phyloP scores from a whole-genome alignment of 35 echinoderm and acorn worm genomes.

The Anneissia japonica region DNA sequence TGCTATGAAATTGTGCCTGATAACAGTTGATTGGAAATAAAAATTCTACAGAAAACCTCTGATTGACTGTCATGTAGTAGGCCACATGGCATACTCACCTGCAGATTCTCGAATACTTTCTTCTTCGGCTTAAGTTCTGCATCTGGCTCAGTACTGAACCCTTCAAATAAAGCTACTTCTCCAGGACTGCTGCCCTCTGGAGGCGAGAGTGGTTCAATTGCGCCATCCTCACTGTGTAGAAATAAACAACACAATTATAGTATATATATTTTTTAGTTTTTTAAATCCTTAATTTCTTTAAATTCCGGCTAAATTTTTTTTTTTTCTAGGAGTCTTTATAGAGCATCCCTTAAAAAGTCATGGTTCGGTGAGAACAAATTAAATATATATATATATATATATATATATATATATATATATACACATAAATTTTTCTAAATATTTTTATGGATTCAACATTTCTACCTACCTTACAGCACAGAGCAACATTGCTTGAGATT shows the following conservation, averaged over 20 bases:
- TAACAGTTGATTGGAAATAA: neutral
- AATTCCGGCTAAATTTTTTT: too few relatives aligned
- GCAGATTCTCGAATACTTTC: constrained; percentile 93
- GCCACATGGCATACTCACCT: constrained; percentile 39
- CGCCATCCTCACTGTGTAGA: constrained; percentile 59
- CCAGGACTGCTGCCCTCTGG: constrained; percentile 88
- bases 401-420: too few relatives aligned
- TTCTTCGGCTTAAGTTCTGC: constrained; percentile 97
- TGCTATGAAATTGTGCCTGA: neutral
- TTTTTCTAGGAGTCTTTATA: too few relatives aligned
- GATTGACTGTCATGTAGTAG: neutral
- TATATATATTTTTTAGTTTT: too few relatives aligned
- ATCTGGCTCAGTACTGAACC: constrained; percentile 52
- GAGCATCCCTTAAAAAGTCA: too few relatives aligned
- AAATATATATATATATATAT: too few relatives aligned
- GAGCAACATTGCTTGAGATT: constrained; percentile 91
- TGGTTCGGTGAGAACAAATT: too few relatives aligned
- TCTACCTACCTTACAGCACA: constrained; percentile 73
- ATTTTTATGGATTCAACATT: too few relatives aligned
- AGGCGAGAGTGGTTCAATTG: constrained; percentile 66
- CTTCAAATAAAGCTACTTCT: constrained; percentile 82
- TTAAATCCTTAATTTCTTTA: too few relatives aligned
- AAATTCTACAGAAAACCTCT: neutral
- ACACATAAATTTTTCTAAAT: too few relatives aligned
- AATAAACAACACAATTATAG: neutral